phyloP scores from a whole-genome alignment of 1,140 invertebrate species.

The Drosophila navojoa region DNA sequence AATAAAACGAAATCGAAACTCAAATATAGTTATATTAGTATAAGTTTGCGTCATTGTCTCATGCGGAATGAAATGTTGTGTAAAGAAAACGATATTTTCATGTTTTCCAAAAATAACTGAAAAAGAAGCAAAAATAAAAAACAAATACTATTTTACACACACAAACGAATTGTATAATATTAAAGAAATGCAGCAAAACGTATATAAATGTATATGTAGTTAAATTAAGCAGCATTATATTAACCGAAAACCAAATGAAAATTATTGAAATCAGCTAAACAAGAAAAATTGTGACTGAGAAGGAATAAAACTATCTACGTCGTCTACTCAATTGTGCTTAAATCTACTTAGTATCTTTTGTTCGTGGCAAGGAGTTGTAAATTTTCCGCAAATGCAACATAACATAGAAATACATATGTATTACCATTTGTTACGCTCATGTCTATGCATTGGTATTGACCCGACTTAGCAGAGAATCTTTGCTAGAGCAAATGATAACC shows the following conservation, averaged over 20 bases:
- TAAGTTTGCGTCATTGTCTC: constrained; percentile 48
- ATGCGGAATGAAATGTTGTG: constrained; percentile 56
- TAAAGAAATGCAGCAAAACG: constrained; percentile 65
- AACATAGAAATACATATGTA: constrained; percentile 5
- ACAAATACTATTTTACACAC: constrained; percentile 45
- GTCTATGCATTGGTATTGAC: constrained; percentile 41
- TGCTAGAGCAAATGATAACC: constrained; percentile 42
- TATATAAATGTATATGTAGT: constrained; percentile 80
- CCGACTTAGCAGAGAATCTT: constrained; percentile 26
- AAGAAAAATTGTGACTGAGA: constrained; percentile 58
- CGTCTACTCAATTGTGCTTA: constrained; percentile 60
- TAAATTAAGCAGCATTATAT: constrained; percentile 80
- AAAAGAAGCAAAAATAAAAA: constrained; percentile 18
- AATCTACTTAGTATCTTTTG: constrained; percentile 45
- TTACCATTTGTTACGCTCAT: constrained; percentile 47
- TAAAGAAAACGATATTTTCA: constrained; percentile 51
- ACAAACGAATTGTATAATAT: constrained; percentile 66
- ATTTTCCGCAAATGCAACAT: constrained; percentile 42
- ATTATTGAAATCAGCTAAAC: constrained; percentile 69
- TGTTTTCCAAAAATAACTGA: constrained; percentile 51
- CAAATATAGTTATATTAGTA: constrained; percentile 41
- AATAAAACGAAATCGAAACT: constrained; percentile 34
- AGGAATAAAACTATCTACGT: constrained; percentile 45
- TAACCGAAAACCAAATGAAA: constrained; percentile 71
- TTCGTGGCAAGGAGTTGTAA: constrained; percentile 52